A percentile compares a stretch with the other conserved stretches of the same genome.
phyloP scores from a whole-genome alignment of 2,797 vertebrate species.

The Vultur gryphus region DNA sequence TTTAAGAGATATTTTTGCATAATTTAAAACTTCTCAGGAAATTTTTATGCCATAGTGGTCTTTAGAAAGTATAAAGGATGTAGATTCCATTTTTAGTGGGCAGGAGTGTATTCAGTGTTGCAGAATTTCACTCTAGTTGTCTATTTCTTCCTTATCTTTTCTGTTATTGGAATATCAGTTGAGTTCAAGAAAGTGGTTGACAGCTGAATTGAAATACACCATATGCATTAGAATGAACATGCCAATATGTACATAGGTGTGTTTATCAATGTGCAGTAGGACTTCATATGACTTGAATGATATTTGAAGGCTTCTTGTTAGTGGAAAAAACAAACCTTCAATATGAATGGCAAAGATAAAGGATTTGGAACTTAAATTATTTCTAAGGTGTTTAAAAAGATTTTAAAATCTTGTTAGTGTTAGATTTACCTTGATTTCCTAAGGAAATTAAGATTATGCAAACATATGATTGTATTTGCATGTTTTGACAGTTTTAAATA shows the following conservation, averaged over 20 bases:
- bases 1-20: not conserved
- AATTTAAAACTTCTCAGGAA: not conserved
- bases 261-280: not conserved
- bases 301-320: not conserved
- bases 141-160: not conserved
- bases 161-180: not conserved
- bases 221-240: not conserved
- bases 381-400: not conserved
- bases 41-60: not conserved
- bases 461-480: not conserved
- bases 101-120: not conserved
- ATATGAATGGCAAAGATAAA: not conserved
- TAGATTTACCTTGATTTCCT: not conserved
- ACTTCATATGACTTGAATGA: not conserved
- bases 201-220: not conserved
- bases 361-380: not conserved
- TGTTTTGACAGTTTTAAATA: not conserved
- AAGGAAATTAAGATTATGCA: not conserved
- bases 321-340: not conserved
- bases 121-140: not conserved
- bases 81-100: not conserved
- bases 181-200: not conserved
- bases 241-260: not conserved
- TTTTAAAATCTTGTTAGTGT: not conserved
- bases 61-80: not conserved